Percentiles rank a stretch among this genome's conserved stretches.
Evolutionary conservation across 2,113 vertebrate species (phyloP).

Genomic region (Mustela lutreola): DNA sequence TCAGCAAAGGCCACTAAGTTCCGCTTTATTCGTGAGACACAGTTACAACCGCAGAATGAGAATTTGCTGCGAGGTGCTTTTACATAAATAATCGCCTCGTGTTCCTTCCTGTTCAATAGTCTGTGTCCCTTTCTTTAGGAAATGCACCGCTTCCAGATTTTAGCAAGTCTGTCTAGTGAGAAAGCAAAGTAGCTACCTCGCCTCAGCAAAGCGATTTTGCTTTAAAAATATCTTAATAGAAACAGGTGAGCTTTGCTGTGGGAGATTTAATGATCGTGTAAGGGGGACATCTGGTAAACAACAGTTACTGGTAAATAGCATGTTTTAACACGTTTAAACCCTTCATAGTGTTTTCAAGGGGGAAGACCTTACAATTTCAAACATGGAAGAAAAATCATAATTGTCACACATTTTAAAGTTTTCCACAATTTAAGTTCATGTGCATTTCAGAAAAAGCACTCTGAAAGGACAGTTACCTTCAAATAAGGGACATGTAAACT

Average conservation of each 20-base stretch:
- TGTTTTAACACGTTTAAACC: neutral
- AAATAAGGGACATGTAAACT: rapidly evolving
- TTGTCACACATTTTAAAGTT: neutral
- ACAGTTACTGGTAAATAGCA: neutral
- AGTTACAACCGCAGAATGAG: neutral
- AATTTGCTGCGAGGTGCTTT: rapidly evolving
- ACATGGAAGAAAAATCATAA: neutral
- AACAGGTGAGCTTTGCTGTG: neutral
- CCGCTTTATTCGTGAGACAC: rapidly evolving
- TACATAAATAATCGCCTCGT: rapidly evolving
- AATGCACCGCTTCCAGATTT: neutral
- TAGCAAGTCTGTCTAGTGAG: neutral
- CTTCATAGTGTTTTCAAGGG: neutral
- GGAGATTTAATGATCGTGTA: no score
- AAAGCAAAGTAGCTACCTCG: neutral
- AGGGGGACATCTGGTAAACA: neutral
- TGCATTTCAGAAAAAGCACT: neutral
- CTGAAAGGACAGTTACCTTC: neutral
- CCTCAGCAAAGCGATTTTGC: neutral
- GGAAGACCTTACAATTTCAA: neutral
- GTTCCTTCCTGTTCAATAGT: neutral
- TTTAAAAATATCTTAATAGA: neutral
- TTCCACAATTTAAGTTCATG: neutral
- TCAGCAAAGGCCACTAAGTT: neutral
- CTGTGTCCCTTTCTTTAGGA: neutral